A percentile compares a stretch with the other conserved stretches of the same genome.
phyloP scores from a whole-genome alignment of 2,888 invertebrate species.

The Drosophila cyrtoloma region DNA sequence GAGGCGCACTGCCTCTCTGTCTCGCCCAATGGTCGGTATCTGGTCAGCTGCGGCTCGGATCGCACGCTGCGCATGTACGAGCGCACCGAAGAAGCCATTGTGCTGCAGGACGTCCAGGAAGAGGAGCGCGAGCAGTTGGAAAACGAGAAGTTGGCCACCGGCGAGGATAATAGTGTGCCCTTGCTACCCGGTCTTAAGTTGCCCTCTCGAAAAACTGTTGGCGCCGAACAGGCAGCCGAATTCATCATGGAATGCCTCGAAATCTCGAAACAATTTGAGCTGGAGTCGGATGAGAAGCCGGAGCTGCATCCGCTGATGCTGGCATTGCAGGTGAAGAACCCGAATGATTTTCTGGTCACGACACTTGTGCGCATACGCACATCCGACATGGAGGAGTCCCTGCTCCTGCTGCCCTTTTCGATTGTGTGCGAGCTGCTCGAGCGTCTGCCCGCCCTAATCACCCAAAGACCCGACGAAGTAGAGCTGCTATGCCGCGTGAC shows the following conservation, averaged over 20 bases:
- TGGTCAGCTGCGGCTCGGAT: slow-evolving; percentile 94
- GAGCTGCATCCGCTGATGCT: slow-evolving; percentile 92
- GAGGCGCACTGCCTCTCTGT: slow-evolving; percentile 91
- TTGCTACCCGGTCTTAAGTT: slow-evolving; percentile 91
- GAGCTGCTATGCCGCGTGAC: slow-evolving; percentile 92
- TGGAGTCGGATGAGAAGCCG: slow-evolving; percentile 80
- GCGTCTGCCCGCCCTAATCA: slow-evolving; percentile 89
- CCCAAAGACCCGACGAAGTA: slow-evolving; percentile 88
- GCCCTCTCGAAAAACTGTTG: slow-evolving; percentile 91
- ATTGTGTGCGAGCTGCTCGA: slow-evolving; percentile 92
- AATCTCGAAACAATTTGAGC: slow-evolving; percentile 88
- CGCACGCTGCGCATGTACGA: slow-evolving; percentile 94
- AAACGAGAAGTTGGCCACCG: slow-evolving; percentile 89
- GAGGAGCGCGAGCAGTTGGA: slow-evolving; percentile 92
- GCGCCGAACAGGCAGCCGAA: slow-evolving; percentile 89
- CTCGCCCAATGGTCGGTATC: slow-evolving; percentile 92
- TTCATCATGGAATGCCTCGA: slow-evolving; percentile 96
- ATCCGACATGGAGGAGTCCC: slow-evolving; percentile 96
- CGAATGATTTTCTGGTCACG: slow-evolving; percentile 93
- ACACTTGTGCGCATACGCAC: slow-evolving; percentile 92
- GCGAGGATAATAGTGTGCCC: slow-evolving; percentile 89
- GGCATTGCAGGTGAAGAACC: slow-evolving; percentile 90
- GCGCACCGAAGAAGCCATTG: slow-evolving; percentile 94
- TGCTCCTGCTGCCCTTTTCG: slow-evolving; percentile 93
- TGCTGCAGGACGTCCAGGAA: slow-evolving; percentile 96